Base-by-base conservation (phyloP, 1,140 invertebrate genomes). In the Colletes latitarsis region DNA sequence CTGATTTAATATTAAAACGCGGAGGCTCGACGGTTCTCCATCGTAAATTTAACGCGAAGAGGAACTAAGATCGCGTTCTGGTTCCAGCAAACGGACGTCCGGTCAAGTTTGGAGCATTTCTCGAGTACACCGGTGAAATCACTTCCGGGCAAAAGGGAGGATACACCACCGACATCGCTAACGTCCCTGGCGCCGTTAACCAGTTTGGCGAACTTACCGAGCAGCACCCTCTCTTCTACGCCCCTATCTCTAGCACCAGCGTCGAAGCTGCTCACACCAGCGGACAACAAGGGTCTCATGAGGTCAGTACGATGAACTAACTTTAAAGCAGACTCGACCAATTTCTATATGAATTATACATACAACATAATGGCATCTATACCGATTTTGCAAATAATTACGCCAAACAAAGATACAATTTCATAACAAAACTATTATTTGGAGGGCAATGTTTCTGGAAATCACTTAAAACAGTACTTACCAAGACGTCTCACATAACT, bases 151-250 rank as follows among this genome's bases (percentile, higher is more conserved):
- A 94, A 94, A 68, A 90, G 93, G 76, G 93, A 93, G 86, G 93
- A 93, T 76, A 93, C 93, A 63, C 92, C 93, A 71, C 92, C 93
- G 53, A 89, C 93, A 88, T 90, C 91, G 75, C 83, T 93, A 88
- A 91, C 92, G 84, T 92, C 93, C 62, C 89, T 93, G 79, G 88
- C 92, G 83, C 93, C 93, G 43, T 83, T 93, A 71, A 93, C 92
- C 87, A 93, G 92, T 90, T 90, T 93, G 88, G 91, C 93, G 72
- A 93, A 90, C 89, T 90, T 93, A 82, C 92, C 92, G 64, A 92
- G 87, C 88, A 91, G 88, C 89, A 93, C 91, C 82, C 91, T 92
- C 76, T 88, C 92, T 67, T 92, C 92, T 76, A 92, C 92, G 79
- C 92, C 92, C 57, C 82, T 93, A 70, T 93, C 92, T 63, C 90